Base-by-base conservation (phyloP, 2,888 invertebrate genomes). In the Phalera bucephala region DNA sequence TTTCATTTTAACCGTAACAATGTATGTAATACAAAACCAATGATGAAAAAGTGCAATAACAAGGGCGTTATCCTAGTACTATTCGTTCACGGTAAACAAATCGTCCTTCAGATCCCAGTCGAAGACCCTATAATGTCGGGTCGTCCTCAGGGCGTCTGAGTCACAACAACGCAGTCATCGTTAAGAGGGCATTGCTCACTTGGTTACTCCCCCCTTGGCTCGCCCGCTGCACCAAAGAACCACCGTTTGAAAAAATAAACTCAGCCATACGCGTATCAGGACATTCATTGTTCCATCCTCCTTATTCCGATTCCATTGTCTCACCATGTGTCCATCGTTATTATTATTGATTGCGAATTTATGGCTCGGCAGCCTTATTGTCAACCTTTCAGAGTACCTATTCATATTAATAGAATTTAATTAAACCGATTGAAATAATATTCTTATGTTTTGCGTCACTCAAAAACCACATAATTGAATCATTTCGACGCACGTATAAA, bases 141-240 rank as follows among this genome's bases (percentile, higher is more conserved):
- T 80, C 83, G 85, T 83, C 87, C 86, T 83, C 82, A 78, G 84
- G 80, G 78, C 85, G 80, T 80, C 82, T 86, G 87, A 87, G 73
- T 89, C 86, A 78, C 73, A 60, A 58, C 72, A 75, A 5, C 74
- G 80, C 77, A 79, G 77, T 79, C 76, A 79, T 84, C 85, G 85
- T 87, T 76, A 85, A 84, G 85, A 87, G 88, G 88, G 83, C 88
- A 85, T 78, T 88, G 88, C 82, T 86, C 88, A 86, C 77, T 78
- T 72, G 68, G 71, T 67, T 67, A 71, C 79, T 79, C 81, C 79
- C 74, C 75, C 70, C 74, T 72, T 68, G 64, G 66, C 63, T 55
- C 68, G 75, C 62, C 67, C 76, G 72, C 61, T 79, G 80, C 83
- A 81, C 63, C 71, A 59, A 55, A 48, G 57, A 67, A 61, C 65